These are phyloP conservation scores for Argyresthia albistria DNA, from an alignment of 2,888 invertebrate genomes.

Conservation along the genomic window DNA sequence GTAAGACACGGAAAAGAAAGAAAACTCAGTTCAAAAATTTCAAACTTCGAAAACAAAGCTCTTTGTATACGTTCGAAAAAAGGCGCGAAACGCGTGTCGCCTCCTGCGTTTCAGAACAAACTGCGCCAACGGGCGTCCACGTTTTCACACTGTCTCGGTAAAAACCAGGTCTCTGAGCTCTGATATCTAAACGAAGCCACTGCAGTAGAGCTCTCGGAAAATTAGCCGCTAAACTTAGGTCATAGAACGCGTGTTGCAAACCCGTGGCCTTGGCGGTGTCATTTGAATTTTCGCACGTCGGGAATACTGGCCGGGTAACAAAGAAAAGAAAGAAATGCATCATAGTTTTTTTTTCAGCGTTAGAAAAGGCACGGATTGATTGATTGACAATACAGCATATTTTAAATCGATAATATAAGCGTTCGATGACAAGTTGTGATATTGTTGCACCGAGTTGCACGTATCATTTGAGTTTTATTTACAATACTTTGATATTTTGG, in stretches of 20 bases:
- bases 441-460: no score
- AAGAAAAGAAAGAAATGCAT: not conserved
- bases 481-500: no score
- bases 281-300: not conserved
- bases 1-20: not conserved
- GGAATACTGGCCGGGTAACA: not conserved
- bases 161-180: not conserved
- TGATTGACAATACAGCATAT: not conserved
- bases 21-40: constrained; percentile 4
- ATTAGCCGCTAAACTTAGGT: constrained; percentile 3
- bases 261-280: not conserved
- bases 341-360: not conserved
- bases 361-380: not conserved
- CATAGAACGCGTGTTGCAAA: constrained; percentile 1
- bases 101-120: constrained; percentile 16
- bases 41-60: constrained; percentile 15
- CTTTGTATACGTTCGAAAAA: constrained; percentile 25
- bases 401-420: not conserved
- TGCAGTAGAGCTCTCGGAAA: not conserved
- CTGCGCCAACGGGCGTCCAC: constrained; percentile 16
- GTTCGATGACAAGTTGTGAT: not conserved
- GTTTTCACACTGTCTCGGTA: not conserved
- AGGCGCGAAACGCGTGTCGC: constrained; percentile 16
- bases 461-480: no score
- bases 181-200: constrained; percentile 3